Conservation (phyloP, 1,140 invertebrate genomes). For the Hylyphantes graminicola region DNA sequence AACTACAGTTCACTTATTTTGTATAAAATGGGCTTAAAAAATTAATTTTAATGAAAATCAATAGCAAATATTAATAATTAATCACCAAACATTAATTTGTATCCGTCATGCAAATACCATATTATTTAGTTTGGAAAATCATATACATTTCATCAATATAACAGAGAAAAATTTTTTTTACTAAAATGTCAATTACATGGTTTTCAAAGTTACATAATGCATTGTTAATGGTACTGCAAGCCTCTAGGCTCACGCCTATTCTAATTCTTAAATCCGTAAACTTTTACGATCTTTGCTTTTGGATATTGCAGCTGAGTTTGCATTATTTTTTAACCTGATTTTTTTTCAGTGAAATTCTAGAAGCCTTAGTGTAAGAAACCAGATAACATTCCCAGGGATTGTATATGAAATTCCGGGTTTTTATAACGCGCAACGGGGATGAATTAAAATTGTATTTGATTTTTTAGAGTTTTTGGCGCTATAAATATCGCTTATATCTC, state of each 20-base stretch:
- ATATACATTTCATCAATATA: no score
- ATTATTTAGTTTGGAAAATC: no score
- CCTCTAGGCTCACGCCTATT: conserved; percentile 50
- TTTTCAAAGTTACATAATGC: conserved; percentile 19
- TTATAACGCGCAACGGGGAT: background rate
- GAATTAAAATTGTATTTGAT: conserved; percentile 12
- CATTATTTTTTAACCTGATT: conserved; percentile 29
- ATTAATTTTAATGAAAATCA: no score
- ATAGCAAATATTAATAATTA: no score
- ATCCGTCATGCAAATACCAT: no score
- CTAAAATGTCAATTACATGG: background rate
- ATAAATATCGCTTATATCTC: background rate
- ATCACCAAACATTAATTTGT: no score
- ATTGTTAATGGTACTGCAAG: conserved; percentile 52
- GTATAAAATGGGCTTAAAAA: no score
- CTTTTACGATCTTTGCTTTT: conserved; percentile 47
- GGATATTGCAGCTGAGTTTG: conserved; percentile 54
- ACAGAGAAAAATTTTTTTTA: no score
- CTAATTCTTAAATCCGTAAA: conserved; percentile 53
- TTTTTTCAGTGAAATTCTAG: background rate
- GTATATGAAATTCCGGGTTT: background rate
- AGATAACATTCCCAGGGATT: background rate
- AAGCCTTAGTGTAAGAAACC: background rate
- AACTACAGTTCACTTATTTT: no score
- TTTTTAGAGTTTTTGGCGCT: background rate